Evolutionary conservation across 2,888 invertebrate species (phyloP).

Genomic region (Patella pellucida): DNA sequence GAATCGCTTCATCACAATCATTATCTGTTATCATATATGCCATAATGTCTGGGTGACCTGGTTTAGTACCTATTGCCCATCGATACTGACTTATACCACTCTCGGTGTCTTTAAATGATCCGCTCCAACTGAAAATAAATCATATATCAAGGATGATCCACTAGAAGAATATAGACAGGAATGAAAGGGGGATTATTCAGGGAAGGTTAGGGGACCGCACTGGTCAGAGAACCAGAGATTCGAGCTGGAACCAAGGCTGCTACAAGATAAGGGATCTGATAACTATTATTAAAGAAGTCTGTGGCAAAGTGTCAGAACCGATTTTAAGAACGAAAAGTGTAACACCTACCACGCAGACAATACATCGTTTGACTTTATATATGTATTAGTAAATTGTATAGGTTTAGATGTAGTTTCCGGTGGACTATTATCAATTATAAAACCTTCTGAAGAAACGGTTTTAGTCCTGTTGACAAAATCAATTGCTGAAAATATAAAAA

Average conservation of each 20-base stretch:
- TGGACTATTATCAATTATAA: slow-evolving; percentile 11
- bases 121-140: slow-evolving; percentile 29
- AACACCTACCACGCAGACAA: neutral
- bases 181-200: no score
- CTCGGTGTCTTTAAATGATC: slow-evolving; percentile 27
- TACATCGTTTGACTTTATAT: slow-evolving; percentile 8
- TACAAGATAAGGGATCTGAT: no score
- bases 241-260: no score
- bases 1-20: slow-evolving; percentile 16
- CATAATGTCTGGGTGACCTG: slow-evolving; percentile 27
- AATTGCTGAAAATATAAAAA: slow-evolving; percentile 5
- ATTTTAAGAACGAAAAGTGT: no score
- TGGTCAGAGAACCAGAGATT: no score
- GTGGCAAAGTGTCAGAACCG: no score
- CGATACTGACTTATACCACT: slow-evolving; percentile 28
- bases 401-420: neutral
- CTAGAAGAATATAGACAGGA: no score
- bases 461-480: slow-evolving; percentile 21
- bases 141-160: no score
- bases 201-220: no score
- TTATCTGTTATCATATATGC: neutral
- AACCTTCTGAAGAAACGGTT: slow-evolving; percentile 16
- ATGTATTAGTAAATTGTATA: slow-evolving; percentile 10
- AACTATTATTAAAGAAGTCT: no score
- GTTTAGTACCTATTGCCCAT: slow-evolving; percentile 30